Evolutionary conservation across 2,113 vertebrate species (phyloP), one percentile per base, ranked within the genome.

Genomic region (Crotalus viridis): DNA sequence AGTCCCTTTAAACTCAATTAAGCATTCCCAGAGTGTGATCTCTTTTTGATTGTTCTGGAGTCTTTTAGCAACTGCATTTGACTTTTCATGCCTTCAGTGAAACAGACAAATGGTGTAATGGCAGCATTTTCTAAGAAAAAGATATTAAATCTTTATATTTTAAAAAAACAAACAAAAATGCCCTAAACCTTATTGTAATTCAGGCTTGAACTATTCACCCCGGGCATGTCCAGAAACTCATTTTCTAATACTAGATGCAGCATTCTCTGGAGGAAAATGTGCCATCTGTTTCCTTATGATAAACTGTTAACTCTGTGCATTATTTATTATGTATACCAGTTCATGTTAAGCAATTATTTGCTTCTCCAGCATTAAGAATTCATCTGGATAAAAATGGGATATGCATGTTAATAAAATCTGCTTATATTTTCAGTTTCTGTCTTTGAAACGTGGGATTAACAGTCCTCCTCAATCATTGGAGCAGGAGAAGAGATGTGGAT

Each of bases 201-300:
- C 97, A 97, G 95, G 89, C 95, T 96, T 97, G 97, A 97, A 97
- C 97, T 97, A 92, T 96, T 96, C 94, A 97, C 97, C 96, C 97
- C 96, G 93, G 96, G 94, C 96, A 96, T 87, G 94, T 97, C 97
- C 97, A 97, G 96, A 96, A 97, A 96, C 94, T 96, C 96, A 97
- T 98, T 96, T 96, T 97, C 97, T 97, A 96, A 97, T 97, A 97
- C 96, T 96, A 96, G 97, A 98, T 97, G 96, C 95, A 94, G 95
- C 64, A 74, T 96, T 97, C 97, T 98, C 95, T 81, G 96, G 97
- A 98, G 97, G 97, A 96, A 96, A 96, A 96, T 97, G 97, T 97
- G 97, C 97, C 97, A 97, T 98, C 97, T 98, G 97, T 97, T 96
- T 98, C 96, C 95, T 96, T 96, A 95, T 90, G 96, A 95, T 96